A percentile compares a stretch with the other conserved stretches of the same genome.
Evolutionary conservation across 2,113 vertebrate genomes (phyloP).

Genomic region (Tragelaphus imberbis): DNA sequence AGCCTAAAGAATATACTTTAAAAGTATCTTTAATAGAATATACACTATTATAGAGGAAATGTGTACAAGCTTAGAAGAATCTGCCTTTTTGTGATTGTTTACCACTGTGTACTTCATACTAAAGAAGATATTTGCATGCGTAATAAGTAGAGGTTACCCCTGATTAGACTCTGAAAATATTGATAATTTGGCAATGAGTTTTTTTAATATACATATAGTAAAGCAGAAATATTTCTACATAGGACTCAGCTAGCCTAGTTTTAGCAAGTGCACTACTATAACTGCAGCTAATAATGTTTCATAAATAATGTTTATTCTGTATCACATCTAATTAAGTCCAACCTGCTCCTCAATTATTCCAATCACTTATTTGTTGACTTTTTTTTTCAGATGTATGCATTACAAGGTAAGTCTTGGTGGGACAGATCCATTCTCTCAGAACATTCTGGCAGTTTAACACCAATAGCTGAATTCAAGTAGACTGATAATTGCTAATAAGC

Average conservation of each 20-base stretch:
- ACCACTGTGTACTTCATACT: neutral
- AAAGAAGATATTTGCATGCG: neutral
- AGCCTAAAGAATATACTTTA: neutral
- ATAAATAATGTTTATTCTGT: neutral
- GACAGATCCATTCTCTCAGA: neutral
- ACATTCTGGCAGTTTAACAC: neutral
- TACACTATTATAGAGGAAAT: neutral
- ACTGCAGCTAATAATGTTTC: neutral
- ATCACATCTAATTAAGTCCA: neutral
- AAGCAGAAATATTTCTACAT: neutral
- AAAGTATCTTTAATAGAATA: neutral
- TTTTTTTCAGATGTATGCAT: slow-evolving; percentile 12
- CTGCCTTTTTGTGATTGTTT: neutral
- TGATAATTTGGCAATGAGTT: neutral
- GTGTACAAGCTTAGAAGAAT: neutral
- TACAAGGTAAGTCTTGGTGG: neutral
- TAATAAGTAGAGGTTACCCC: neutral
- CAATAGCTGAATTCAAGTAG: neutral
- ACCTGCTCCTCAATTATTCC: neutral
- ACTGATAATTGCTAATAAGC: neutral
- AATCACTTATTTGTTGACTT: neutral
- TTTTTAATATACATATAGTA: neutral
- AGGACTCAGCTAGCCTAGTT: neutral
- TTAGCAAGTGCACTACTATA: neutral
- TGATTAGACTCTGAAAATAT: neutral